These are phyloP conservation scores for Morelia viridis DNA, from an alignment of 2,797 vertebrate genomes.

Conservation along the genomic window DNA sequence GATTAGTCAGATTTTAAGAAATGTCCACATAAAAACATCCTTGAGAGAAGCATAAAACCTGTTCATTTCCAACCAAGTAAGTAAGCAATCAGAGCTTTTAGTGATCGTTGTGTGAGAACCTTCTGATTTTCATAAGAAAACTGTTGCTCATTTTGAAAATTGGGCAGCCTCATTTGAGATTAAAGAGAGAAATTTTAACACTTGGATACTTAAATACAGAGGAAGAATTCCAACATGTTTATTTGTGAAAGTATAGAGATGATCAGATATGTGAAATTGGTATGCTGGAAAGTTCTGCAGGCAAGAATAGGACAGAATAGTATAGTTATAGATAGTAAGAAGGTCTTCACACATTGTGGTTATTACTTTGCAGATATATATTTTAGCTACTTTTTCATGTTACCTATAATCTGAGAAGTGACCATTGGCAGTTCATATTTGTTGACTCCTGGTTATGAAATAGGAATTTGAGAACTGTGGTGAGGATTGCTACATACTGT, in stretches of 20 bases:
- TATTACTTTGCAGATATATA: not conserved
- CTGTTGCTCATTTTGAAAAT: conserved; percentile 48
- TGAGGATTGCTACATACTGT: not conserved
- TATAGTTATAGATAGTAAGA: not conserved
- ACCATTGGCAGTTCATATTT: not conserved
- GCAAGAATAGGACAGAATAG: not conserved
- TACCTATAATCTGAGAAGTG: not conserved
- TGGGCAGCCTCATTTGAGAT: conserved; percentile 44
- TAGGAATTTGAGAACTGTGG: not conserved
- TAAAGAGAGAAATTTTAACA: conserved; percentile 45
- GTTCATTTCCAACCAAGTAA: not conserved
- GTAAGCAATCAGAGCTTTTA: not conserved
- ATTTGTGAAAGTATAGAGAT: fast-evolving
- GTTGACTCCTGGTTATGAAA: not conserved
- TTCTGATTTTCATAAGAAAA: conserved; percentile 45
- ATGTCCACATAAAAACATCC: not conserved
- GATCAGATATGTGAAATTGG: conserved; percentile 20
- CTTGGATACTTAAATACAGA: conserved; percentile 46
- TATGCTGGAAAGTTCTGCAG: not conserved
- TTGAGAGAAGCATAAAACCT: conserved; percentile 23
- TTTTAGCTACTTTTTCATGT: not conserved
- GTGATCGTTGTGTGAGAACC: conserved; percentile 17
- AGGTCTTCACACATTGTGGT: not conserved
- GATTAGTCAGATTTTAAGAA: not conserved
- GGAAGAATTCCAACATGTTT: not conserved